Base-by-base conservation (phyloP, 2,113 vertebrate species). In the Eulacestoma nigropectus region DNA sequence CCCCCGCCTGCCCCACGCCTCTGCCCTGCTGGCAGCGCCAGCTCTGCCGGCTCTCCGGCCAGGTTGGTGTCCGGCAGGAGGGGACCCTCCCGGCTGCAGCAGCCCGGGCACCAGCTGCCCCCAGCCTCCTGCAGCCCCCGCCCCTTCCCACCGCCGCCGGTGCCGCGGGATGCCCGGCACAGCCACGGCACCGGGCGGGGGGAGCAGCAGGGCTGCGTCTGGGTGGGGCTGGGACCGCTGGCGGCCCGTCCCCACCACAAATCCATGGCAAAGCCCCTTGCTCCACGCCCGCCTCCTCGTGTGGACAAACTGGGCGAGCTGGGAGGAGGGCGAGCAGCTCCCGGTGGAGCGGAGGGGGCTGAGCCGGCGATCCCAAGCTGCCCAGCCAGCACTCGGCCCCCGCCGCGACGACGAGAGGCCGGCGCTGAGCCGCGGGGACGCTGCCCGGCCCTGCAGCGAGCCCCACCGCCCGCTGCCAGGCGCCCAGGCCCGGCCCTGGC, bases 311-410 rank as follows among this genome's bases (percentile, higher is more conserved):
- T 23, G 44, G 69, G 63, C 1, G 4, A 49, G 55, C 60, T 27
- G 46, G 27, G 53, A 78, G 47, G n/a, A 19, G 2, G 20, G 30
- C 0, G 1, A 78, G 57, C 25, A 22, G 39, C 1, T n/a, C 0
- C 33, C 0, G 5, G 27, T 0, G 4, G 52, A 41, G 32, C 1
- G 0, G n/a, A 13, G 57, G 9, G 16, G 37, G 33, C 46, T 4
- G 23, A 35, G 5, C 3, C 30, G 1, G 29, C 0, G 1, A 53
- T 13, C 35, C 49, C 62, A 47, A 68, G 10, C 60, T 84, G 83
- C 46, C 81, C 64, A 46, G 55, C 80, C n/a, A 21, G 46, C 21
- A 5, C 80, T 93, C 55, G 30, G 72, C 16, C 32, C 78, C 76
- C 0, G 7, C 62, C 0, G n/a, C 0, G 52, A 80, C 91, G 79